Evolutionary conservation across 2,113 vertebrate genomes (phyloP).

Genomic region (Lycaon pictus): DNA sequence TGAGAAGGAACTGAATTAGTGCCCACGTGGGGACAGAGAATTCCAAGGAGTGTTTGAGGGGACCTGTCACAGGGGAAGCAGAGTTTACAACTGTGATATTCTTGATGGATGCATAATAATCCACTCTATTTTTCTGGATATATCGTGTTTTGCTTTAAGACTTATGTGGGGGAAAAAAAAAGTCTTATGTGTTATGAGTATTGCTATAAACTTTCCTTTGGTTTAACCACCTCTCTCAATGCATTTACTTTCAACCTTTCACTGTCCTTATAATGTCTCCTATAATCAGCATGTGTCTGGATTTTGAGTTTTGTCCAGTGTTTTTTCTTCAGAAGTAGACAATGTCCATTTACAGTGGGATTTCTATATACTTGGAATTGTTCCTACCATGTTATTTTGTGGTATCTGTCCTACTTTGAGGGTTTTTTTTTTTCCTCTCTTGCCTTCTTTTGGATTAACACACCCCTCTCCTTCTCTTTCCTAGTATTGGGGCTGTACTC

Average conservation of each 20-base stretch:
- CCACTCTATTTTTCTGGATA: background rate
- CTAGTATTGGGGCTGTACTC: background rate
- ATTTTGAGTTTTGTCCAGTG: background rate
- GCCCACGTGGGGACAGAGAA: background rate
- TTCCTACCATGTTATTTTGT: background rate
- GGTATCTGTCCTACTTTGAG: background rate
- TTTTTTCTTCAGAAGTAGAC: background rate
- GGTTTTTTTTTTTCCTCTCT: background rate
- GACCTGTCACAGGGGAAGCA: too few relatives aligned
- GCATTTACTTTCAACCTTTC: background rate
- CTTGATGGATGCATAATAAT: background rate
- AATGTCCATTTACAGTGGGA: background rate
- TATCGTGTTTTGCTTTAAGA: background rate
- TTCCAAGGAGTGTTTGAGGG: background rate
- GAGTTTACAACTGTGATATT: background rate
- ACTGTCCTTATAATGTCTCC: background rate
- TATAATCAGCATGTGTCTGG: background rate
- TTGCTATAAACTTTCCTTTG: background rate
- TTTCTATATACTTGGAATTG: background rate
- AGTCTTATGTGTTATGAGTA: background rate
- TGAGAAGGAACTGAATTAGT: background rate
- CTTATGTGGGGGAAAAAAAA: too few relatives aligned
- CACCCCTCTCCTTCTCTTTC: background rate
- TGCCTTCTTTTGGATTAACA: constrained; percentile 1
- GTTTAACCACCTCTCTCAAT: background rate